Evolutionary conservation across 1,140 invertebrate genomes (phyloP), one percentile per base, ranked within the genome.

Genomic region (Chelonus insularis): DNA sequence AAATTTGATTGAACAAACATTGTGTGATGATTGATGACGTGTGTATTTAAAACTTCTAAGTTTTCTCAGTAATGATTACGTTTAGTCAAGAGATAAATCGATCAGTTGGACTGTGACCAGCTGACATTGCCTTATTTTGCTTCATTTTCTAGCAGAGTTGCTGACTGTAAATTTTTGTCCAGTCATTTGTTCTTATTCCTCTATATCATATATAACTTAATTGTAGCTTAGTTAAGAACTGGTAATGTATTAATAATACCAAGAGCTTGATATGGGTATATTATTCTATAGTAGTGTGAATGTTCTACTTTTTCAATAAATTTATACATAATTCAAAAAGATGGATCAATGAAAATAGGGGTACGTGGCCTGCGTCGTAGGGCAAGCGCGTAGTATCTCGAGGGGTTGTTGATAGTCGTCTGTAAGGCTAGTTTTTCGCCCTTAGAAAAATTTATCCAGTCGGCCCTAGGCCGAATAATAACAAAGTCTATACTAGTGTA

Each of bases 331-430:
- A 45, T 55, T 43, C 18, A 23, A 9, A 4, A 7, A 6, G 58
- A 54, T 25, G 39, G 58, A 60, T 60, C 58, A 37, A 60, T 60
- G 50, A 21, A 18, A 54, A 52, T 54, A 52, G 51, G 59, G 37
- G 59, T 61, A 61, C 51, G 51, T 61, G 59, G 59, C 59, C 58
- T 61, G 59, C 59, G 59, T 61, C 51, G 41, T 55, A 61, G 51
- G 51, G 39, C 41, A 47, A 29, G 59, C 59, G 59, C 59, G 34
- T 36, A 23, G 12, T 6, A 7, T 7, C 36, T 6, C 12, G 52
- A 60, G 59, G 59, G 59, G 51, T 55, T 39, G 51, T 11, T 41
- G 20, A 14, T 29, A 25, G 11, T 12, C 1, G 36, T 29, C 39
- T 23, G 34, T 25, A 48, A 41, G 32, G 16, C 16, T 47, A n/a